Evolutionary conservation across 1,140 invertebrate species (phyloP).

Genomic region (Sminthurinus signatus): DNA sequence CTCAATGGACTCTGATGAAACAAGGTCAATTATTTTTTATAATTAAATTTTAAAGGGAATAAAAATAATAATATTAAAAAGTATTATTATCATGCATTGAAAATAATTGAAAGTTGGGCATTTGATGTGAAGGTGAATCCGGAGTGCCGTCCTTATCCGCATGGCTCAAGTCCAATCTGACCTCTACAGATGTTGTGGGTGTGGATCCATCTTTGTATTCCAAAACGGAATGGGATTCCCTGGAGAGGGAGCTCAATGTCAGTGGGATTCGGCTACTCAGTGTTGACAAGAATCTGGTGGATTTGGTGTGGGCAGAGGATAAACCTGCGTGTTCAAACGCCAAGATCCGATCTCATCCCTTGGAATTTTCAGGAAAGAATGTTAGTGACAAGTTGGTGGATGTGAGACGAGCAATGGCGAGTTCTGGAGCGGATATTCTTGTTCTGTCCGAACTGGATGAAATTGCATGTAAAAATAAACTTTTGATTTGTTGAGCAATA

Average conservation of each 20-base stretch:
- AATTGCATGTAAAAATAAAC: slow-evolving; percentile 74
- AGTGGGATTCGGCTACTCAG: slow-evolving; percentile 63
- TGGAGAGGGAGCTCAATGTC: slow-evolving; percentile 49
- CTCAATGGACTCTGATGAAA: slow-evolving; percentile 67
- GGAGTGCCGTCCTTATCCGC: slow-evolving; percentile 61
- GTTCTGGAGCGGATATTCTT: slow-evolving; percentile 60
- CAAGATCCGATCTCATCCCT: slow-evolving; percentile 51
- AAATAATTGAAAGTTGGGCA: not conserved
- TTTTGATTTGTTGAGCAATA: too few species aligned
- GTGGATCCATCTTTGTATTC: slow-evolving; percentile 74
- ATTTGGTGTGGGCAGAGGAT: slow-evolving; percentile 64
- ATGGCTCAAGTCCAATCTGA: slow-evolving; percentile 68
- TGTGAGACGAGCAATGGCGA: slow-evolving; percentile 61
- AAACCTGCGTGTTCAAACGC: slow-evolving; percentile 50
- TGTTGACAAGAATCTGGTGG: slow-evolving; percentile 68
- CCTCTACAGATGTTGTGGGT: slow-evolving; percentile 64
- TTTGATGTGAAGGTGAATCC: slow-evolving; percentile 37
- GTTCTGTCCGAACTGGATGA: slow-evolving; percentile 83
- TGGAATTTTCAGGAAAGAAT: slow-evolving; percentile 51
- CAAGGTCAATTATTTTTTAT: slow-evolving; percentile 47
- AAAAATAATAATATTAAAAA: slow-evolving; percentile 1
- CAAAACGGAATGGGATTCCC: slow-evolving; percentile 61
- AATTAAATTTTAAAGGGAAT: not conserved
- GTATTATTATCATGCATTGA: too few species aligned
- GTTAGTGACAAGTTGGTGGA: slow-evolving; percentile 61